Base-by-base conservation (phyloP, 1,140 invertebrate species). In the Hypothenemus hampei region DNA sequence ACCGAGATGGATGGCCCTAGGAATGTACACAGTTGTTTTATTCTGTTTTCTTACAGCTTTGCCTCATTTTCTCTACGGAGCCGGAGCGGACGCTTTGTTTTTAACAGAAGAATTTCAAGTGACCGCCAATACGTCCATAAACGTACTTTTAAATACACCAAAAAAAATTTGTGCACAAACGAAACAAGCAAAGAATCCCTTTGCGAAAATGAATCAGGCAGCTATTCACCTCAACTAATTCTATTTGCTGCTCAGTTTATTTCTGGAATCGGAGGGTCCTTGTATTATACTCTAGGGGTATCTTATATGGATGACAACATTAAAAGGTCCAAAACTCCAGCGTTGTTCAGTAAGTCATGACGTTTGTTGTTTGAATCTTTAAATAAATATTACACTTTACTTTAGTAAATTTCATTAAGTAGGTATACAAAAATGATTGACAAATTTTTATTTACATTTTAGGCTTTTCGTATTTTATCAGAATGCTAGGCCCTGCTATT, bases 251-350 rank as follows among this genome's bases (percentile, higher is more conserved):
- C 82, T 0, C 82, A 85, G 60, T 73, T 84, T 13, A 79, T 84
- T 29, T 82, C 82, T 0, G 82, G 83, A 1, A 78, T 85, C 13
- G 82, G 82, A 16, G 79, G 79, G 7, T 81, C 80, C 0, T 64
- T 84, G 0, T 84, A 81, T 61, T 83, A 82, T 52, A 84, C 80
- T 0, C 70, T 85, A 4, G 83, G 83, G 3, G 77, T 83, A 0
- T 81, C 82, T n/a, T 85, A 85, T 55, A 82, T 84, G 80, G 82
- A 84, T 59, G 82, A 84, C 58, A 84, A 84, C 61, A 82, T 81
- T 19, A 81, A 83, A 59, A 84, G 81, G 62, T 83, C 82, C 7
- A 83, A 83, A 63, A 83, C 82, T 3, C 81, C 83, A 8, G 80
- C 77, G 1, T 65, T 83, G 15, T 77, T 84, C 37, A 83, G 82